These are phyloP conservation scores for Petrocephalus schoutedeni DNA, from an alignment of 2,797 vertebrate genomes.

Conservation along the genomic window DNA sequence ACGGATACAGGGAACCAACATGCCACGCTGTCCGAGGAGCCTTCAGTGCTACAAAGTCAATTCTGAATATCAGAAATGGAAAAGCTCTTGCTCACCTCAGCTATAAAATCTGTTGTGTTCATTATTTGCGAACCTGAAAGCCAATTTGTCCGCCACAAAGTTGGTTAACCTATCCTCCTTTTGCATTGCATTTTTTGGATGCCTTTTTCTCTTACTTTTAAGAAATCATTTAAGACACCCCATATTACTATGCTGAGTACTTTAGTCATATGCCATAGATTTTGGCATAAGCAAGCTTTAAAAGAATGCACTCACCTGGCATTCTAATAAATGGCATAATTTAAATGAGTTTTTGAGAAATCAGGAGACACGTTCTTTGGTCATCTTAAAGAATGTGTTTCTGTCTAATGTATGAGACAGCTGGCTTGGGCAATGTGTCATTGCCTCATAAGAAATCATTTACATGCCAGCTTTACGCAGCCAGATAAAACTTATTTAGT, in stretches of 20 bases:
- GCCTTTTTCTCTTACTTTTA: not conserved
- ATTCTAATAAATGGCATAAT: not conserved
- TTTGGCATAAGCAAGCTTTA: not conserved
- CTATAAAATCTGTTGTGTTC: not conserved
- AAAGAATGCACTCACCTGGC: not conserved
- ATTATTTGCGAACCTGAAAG: not conserved
- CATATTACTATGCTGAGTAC: not conserved
- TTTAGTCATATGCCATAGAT: not conserved
- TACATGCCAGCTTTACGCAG: too few relatives aligned
- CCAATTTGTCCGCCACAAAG: not conserved
- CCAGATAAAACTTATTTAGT: not conserved
- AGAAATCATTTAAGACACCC: not conserved
- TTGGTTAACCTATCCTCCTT: not conserved
- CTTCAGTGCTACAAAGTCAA: not conserved
- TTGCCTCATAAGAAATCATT: not conserved
- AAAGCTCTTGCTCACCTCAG: not conserved
- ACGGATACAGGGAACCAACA: too few relatives aligned
- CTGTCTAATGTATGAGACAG: not conserved
- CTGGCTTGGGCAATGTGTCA: not conserved
- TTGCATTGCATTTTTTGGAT: not conserved
- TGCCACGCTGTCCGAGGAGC: not conserved
- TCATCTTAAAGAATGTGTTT: not conserved
- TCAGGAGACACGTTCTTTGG: not conserved
- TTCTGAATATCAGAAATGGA: not conserved
- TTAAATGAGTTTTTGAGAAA: not conserved